Evolutionary conservation across 2,888 invertebrate genomes (phyloP), one percentile per base, ranked within the genome.

Genomic region (Platynereis dumerilii): DNA sequence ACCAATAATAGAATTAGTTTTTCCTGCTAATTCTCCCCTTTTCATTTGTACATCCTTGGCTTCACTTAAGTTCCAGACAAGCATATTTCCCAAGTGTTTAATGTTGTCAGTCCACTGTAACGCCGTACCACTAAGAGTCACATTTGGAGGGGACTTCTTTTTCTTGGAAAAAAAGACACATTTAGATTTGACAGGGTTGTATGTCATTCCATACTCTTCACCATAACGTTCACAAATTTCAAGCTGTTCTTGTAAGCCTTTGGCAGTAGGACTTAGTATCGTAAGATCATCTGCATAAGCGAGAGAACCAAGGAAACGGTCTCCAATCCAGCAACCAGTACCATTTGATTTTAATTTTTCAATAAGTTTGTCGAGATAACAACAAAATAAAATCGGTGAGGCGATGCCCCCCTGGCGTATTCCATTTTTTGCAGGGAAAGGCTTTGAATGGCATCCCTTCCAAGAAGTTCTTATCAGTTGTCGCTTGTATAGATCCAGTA

Each of bases 331-430:
- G n/a, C 48, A 48, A 48, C 48, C 48, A 20, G 22, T 5, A 7
- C 48, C 48, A 48, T 48, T 22, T 5, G n/a, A n/a, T n/a, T 48
- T 3, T n/a, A 48, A 22, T n/a, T 5, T 5, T 22, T 48, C 22
- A 5, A 48, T n/a, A 3, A 12, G 48, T 48, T 20, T 22, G 22
- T 48, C 48, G 7, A 48, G 5, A 48, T 48, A 48, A n/a, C n/a
- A 20, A n/a, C 48, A 48, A 48, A 48, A 48, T n/a, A 48, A 48
- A n/a, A 48, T 22, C n/a, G 48, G n/a, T n/a, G 48, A n/a, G n/a
- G 22, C 22, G 22, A 48, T 48, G 3, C 48, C 48, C 48, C 48
- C 48, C n/a, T 48, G 48, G 3, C 48, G 48, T 20, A 48, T 48
- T 48, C 48, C 48, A 48, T 48, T 48, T n/a, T n/a, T 48, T 48